Conservation (phyloP, 2,797 vertebrate species). For the Semotilus atromaculatus region DNA sequence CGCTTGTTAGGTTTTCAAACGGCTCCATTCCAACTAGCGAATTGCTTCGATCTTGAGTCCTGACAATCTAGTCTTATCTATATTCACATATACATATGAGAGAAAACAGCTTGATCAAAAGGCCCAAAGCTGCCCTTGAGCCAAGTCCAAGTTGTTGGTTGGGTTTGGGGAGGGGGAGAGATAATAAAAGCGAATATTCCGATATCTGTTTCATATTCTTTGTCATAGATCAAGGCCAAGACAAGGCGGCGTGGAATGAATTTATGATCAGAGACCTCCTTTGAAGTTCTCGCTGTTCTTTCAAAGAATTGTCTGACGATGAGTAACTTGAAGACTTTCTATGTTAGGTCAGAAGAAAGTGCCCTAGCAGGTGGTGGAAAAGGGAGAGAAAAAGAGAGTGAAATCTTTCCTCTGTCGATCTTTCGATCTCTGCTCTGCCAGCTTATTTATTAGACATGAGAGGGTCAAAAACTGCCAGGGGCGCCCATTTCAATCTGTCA, state of each 20-base stretch:
- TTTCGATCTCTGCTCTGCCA: slow-evolving; percentile 52
- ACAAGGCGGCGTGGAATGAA: slow-evolving; percentile 57
- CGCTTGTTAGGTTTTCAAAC: slow-evolving; percentile 28
- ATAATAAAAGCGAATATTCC: slow-evolving; percentile 61
- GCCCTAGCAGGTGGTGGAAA: slow-evolving; percentile 40
- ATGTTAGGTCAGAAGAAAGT: slow-evolving; percentile 58
- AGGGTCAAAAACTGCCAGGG: slow-evolving; percentile 61
- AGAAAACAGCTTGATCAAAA: slow-evolving; percentile 67
- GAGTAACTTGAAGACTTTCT: slow-evolving; percentile 59
- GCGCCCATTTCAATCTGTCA: slow-evolving; percentile 55
- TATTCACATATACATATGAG: slow-evolving; percentile 44
- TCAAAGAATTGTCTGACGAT: slow-evolving; percentile 61
- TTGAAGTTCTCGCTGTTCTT: slow-evolving; percentile 65
- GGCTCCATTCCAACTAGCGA: slow-evolving; percentile 33
- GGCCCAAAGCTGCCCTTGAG: slow-evolving; percentile 66
- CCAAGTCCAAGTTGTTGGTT: slow-evolving; percentile 61
- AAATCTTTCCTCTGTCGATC: slow-evolving; percentile 41
- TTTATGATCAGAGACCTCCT: slow-evolving; percentile 67
- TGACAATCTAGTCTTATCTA: slow-evolving; percentile 39
- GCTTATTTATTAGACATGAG: slow-evolving; percentile 64
- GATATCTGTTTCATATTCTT: slow-evolving; percentile 67
- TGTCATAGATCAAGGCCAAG: slow-evolving; percentile 66
- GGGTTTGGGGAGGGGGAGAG: slow-evolving; percentile 45
- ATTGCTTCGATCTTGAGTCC: slow-evolving; percentile 31
- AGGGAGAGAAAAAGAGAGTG: background rate